Evolutionary conservation across 1,140 invertebrate species (phyloP), one percentile per base, ranked within the genome.

Genomic region (Colletes latitarsis): DNA sequence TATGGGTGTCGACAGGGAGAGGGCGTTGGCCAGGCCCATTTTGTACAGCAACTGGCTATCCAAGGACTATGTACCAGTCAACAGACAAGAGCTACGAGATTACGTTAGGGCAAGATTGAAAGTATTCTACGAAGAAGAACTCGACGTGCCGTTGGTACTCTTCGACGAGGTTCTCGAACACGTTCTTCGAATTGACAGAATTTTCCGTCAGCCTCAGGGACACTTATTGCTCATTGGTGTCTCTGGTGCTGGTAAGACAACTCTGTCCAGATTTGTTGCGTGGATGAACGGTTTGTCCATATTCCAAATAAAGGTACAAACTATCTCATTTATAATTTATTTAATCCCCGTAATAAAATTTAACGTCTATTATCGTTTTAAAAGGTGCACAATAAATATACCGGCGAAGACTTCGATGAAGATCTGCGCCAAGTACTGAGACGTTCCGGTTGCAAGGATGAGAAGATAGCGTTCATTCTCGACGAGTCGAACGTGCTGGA

Each of bases 281-380:
- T 99, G 99, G 98, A 99, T 99, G 97, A 99, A 99, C 94, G 99
- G 99, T 43, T 94, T 99, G 4, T 98, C 97, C 79, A 98, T 99
- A 17, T 99, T 99, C 95, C 99, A 99, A 94, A 99, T 99, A 77
- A 98, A 98, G 94, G 96, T 96, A 90, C 82, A 58, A n/a, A n/a
- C n/a, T n/a, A 10, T 30, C 1, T 10, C 39, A 46, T 14, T 8
- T 39, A 19, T 21, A 60, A 12, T 49, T 62, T 63, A 52, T 55
- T 21, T 8, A 0, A 19, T 17, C 30, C 4, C 15, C 49, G 0
- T 30, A n/a, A 12, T 62, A 19, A 39, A 62, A 39, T 21, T 30
- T 14, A 17, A 43, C 6, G 3, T 12, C n/a, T 19, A n/a, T 14
- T 69, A 73, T 69, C 49, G 12, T 70, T 66, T 5, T 17, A 0